Conservation (phyloP, 2,113 vertebrate species). For the Alexandromys fortis region DNA sequence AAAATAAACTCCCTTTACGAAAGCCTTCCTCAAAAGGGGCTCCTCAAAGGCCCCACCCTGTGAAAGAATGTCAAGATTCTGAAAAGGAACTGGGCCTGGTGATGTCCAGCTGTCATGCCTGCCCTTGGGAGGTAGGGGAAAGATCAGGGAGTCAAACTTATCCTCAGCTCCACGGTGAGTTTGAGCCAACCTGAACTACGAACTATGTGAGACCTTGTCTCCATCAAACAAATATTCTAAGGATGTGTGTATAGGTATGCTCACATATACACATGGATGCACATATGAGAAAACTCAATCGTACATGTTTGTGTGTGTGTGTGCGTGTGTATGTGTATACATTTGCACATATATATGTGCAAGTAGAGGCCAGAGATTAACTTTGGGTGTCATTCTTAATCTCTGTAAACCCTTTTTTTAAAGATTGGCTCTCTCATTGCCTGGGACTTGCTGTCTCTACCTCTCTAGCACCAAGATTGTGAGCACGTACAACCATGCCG, state of each 20-base stretch:
- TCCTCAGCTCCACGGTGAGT: background rate
- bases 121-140: background rate
- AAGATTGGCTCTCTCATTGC: background rate
- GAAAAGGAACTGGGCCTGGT: background rate
- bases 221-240: background rate
- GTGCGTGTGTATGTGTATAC: background rate
- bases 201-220: background rate
- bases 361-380: background rate
- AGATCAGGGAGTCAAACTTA: background rate
- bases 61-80: background rate
- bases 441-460: background rate
- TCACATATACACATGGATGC: background rate
- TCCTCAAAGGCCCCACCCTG: background rate
- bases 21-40: background rate
- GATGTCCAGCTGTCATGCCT: background rate
- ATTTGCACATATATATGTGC: background rate
- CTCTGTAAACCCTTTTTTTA: background rate
- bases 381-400: background rate
- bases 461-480: background rate
- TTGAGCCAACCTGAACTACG: background rate
- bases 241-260: background rate
- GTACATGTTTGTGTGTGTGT: background rate
- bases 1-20: background rate
- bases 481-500: background rate
- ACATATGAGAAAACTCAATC: background rate